These are phyloP conservation scores for Hemibates koningsi DNA, from an alignment of 2,113 vertebrate genomes.

Conservation along the genomic window DNA sequence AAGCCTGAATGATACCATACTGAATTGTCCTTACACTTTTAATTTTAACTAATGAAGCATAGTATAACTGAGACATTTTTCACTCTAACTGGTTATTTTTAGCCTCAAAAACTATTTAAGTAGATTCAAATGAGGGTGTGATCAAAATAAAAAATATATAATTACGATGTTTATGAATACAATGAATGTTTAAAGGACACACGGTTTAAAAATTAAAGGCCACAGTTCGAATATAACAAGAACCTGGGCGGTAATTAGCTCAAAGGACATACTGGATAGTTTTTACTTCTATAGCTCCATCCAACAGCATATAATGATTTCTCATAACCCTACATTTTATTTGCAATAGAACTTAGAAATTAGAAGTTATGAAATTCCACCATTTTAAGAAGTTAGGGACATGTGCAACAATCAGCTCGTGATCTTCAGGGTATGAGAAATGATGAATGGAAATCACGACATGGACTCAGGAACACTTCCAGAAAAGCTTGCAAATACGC, in stretches of 20 bases:
- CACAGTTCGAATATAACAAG: neutral
- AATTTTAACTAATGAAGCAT: neutral
- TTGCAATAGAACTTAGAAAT: neutral
- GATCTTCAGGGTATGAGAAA: neutral
- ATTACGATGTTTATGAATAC: neutral
- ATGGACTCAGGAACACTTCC: neutral
- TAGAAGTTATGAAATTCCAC: neutral
- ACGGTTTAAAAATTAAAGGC: accelerated
- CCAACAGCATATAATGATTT: neutral
- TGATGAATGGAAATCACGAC: neutral
- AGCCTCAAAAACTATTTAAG: neutral
- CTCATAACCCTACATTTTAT: neutral
- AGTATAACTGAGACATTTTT: neutral
- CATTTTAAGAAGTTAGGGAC: neutral
- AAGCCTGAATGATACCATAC: neutral
- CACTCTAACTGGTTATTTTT: neutral
- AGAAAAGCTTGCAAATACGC: too few species aligned
- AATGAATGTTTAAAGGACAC: neutral
- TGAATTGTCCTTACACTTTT: neutral
- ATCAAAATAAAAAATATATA: neutral
- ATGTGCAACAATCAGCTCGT: neutral
- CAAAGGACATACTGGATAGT: neutral
- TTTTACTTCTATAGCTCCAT: neutral
- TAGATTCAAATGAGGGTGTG: neutral
- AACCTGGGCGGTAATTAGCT: neutral